These are phyloP conservation scores for Brachyalestes nurse DNA, from an alignment of 2,797 vertebrate species.

Conservation along the genomic window DNA sequence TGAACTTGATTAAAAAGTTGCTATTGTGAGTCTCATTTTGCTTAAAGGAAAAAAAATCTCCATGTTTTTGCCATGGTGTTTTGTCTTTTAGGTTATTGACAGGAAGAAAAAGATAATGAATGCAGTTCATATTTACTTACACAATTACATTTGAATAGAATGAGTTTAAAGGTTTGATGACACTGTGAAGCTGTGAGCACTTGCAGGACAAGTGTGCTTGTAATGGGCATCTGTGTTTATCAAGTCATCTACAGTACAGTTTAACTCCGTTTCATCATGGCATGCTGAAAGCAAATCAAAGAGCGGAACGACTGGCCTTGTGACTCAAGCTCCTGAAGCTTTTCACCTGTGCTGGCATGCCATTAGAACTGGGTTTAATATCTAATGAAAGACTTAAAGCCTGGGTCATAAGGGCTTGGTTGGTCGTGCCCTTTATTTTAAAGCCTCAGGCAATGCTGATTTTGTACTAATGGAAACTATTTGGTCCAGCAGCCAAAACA, in stretches of 20 bases:
- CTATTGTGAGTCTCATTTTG: no score
- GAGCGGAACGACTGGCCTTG: neutral
- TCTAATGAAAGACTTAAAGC: conserved; percentile 21
- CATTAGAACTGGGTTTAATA: conserved; percentile 44
- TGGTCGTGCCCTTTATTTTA: neutral
- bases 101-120: no score
- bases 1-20: no score
- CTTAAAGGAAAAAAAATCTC: no score
- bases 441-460: neutral
- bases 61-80: no score
- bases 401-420: conserved; percentile 23
- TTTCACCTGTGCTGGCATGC: conserved; percentile 44
- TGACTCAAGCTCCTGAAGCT: conserved; percentile 21
- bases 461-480: conserved; percentile 14
- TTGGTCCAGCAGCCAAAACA: conserved; percentile 8
- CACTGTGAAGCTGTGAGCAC: neutral
- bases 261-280: conserved; percentile 10
- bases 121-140: no score
- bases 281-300: conserved; percentile 43
- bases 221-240: conserved; percentile 35
- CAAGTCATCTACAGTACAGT: conserved; percentile 34
- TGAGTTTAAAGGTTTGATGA: neutral
- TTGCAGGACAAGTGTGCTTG: neutral
- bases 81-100: no score
- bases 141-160: no score